Evolutionary conservation across 37 sponge, comb jelly and placozoan genomes (phyloP).

Genomic region (Petrosia ficiformis): DNA sequence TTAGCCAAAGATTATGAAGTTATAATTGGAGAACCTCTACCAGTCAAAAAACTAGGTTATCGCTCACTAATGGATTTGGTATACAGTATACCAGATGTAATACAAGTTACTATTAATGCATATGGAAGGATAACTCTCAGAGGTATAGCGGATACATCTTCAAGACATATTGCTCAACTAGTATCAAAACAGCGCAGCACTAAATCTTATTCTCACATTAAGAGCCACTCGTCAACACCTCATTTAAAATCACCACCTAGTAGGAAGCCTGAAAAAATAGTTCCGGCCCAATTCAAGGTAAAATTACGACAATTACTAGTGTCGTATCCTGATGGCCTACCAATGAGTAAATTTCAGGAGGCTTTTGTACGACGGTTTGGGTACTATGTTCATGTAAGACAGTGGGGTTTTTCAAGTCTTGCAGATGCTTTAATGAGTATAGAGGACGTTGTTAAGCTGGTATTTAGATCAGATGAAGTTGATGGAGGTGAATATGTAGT

Average conservation of each 20-base stretch:
- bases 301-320: conserved; percentile 27
- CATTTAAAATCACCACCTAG: too few species aligned
- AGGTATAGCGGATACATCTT: conserved; percentile 24
- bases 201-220: not conserved
- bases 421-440: conserved; percentile 15
- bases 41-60: conserved; percentile 26
- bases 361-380: conserved; percentile 54
- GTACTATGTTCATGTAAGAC: conserved; percentile 8
- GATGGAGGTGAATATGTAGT: too few species aligned
- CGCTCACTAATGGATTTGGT: conserved; percentile 17
- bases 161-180: conserved; percentile 28
- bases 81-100: conserved; percentile 27
- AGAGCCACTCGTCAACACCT: not conserved
- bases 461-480: too few species aligned
- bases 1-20: conserved; percentile 31
- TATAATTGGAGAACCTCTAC: conserved; percentile 19
- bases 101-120: not conserved
- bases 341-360: conserved; percentile 18
- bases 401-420: conserved; percentile 29
- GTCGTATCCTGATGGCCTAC: conserved; percentile 51
- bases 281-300: conserved; percentile 15
- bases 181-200: conserved; percentile 27
- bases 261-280: not conserved
- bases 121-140: not conserved
- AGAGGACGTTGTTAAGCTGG: conserved; percentile 15